Percentiles rank a stretch among this genome's conserved stretches.
These are phyloP conservation scores for Phengaris alcon DNA, from an alignment of 2,888 invertebrate genomes.

Conservation along the genomic window DNA sequence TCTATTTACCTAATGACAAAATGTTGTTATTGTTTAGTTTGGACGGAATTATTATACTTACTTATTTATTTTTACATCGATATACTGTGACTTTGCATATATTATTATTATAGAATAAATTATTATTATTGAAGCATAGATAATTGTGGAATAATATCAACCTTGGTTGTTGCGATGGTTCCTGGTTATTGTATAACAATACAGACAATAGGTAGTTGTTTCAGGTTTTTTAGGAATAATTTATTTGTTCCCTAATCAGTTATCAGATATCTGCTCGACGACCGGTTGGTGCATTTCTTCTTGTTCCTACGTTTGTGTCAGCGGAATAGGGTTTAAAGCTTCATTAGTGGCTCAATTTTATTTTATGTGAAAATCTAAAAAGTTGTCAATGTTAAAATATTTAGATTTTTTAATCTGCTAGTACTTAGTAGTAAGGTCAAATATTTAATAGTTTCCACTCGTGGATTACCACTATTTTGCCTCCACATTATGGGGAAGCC, in stretches of 20 bases:
- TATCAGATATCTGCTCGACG: background rate
- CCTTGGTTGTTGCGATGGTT: background rate
- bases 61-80: too few relatives aligned
- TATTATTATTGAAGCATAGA: background rate
- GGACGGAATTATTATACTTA: too few relatives aligned
- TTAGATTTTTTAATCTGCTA: too few relatives aligned
- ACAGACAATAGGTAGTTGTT: background rate
- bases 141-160: background rate
- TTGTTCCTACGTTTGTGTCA: background rate
- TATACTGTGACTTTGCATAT: too few relatives aligned
- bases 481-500: background rate
- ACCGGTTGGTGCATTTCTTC: background rate
- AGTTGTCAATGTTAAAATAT: too few relatives aligned
- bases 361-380: background rate
- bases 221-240: constrained; percentile 7
- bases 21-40: too few relatives aligned
- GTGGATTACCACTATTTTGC: background rate
- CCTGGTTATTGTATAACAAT: constrained; percentile 5
- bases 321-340: background rate
- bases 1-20: too few relatives aligned
- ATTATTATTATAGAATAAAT: too few relatives aligned
- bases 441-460: background rate
- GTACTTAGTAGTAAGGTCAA: background rate
- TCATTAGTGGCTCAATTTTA: too few relatives aligned
- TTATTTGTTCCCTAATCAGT: constrained; percentile 11